phyloP scores from a whole-genome alignment of 2,113 vertebrate genomes.

The Meleagris gallopavo region DNA sequence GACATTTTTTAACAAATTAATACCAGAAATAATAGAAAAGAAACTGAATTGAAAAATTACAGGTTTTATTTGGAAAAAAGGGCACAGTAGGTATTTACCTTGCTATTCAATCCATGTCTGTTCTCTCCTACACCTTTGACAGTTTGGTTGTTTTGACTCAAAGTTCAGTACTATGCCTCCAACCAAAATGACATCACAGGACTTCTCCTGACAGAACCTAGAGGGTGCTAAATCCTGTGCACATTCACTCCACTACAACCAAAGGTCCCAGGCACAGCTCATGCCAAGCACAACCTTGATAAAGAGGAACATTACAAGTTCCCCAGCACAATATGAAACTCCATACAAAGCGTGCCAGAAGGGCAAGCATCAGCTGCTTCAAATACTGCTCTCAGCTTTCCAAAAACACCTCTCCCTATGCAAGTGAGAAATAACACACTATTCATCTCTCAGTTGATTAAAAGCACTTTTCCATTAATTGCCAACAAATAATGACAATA shows the following conservation, averaged over 20 bases:
- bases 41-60: not conserved
- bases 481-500: not conserved
- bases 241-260: not conserved
- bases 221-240: not conserved
- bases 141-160: not conserved
- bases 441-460: not conserved
- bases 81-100: not conserved
- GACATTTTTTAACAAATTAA: not conserved
- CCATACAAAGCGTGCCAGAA: not conserved
- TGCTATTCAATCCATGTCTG: not conserved
- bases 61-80: not conserved
- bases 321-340: not conserved
- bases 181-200: not conserved
- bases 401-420: not conserved
- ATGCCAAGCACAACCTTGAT: not conserved
- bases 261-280: not conserved
- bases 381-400: not conserved
- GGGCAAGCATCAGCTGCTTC: not conserved
- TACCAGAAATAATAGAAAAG: not conserved
- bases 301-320: not conserved
- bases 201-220: rapidly evolving
- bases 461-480: not conserved
- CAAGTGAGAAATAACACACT: not conserved
- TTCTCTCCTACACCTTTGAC: not conserved
- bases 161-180: not conserved